phyloP scores from a whole-genome alignment of 2,113 vertebrate species.

The Sinosuthora webbiana region DNA sequence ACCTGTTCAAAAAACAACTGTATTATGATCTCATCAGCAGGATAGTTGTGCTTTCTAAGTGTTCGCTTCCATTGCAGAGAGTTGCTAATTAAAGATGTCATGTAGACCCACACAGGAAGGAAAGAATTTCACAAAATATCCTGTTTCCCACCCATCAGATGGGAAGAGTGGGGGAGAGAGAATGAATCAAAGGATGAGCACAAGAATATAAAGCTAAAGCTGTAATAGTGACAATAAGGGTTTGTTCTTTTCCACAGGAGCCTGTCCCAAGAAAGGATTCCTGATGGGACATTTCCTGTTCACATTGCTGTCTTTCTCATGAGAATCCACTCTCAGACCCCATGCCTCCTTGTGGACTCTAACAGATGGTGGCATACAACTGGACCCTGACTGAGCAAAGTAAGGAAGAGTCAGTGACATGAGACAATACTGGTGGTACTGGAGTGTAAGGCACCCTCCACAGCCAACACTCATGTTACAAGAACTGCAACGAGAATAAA shows the following conservation, averaged over 20 bases:
- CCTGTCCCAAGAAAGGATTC: conserved; percentile 70
- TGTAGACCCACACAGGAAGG: conserved; percentile 50
- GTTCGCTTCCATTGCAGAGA: conserved; percentile 1
- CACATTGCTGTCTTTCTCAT: conserved; percentile 71
- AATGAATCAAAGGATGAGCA: conserved; percentile 71
- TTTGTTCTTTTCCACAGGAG: conserved; percentile 74
- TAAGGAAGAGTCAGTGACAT: neutral
- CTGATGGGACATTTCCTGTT: conserved; percentile 75
- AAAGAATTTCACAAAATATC: conserved; percentile 68
- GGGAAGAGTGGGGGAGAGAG: conserved; percentile 63
- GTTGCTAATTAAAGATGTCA: conserved; percentile 43
- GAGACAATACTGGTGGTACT: neutral
- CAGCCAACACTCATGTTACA: neutral
- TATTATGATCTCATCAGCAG: neutral
- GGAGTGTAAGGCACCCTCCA: neutral
- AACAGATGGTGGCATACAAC: conserved; percentile 32
- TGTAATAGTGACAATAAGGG: conserved; percentile 61
- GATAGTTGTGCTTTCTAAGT: conserved; percentile 7
- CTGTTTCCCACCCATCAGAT: conserved; percentile 71
- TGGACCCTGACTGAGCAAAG: neutral
- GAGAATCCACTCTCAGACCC: conserved; percentile 64
- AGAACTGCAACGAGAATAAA: neutral
- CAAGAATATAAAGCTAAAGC: conserved; percentile 51
- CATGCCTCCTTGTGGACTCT: neutral
- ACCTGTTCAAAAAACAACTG: conserved; percentile 10